A percentile compares a stretch with the other conserved stretches of the same genome.
Evolutionary conservation across 2,888 invertebrate species (phyloP).

Genomic region (Drosophila anomalipes): DNA sequence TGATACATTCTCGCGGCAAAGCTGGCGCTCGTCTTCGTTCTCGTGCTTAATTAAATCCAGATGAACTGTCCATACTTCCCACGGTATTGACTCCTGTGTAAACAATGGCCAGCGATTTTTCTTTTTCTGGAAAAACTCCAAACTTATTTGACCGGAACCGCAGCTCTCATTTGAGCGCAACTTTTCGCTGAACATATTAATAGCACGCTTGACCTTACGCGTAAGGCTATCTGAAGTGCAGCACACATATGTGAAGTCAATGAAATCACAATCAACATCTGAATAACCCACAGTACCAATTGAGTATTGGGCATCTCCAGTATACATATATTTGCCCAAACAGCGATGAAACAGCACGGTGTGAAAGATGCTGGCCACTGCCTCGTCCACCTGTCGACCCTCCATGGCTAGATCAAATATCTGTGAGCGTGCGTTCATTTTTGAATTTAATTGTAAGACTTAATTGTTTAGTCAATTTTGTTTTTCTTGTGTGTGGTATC

Average conservation of each 20-base stretch:
- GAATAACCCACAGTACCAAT: constrained; percentile 98
- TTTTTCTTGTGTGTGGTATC: background rate
- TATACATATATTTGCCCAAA: constrained; percentile 97
- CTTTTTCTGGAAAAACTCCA: constrained; percentile 98
- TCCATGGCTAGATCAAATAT: constrained; percentile 94
- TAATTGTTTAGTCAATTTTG: background rate
- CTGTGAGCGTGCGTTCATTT: constrained; percentile 93
- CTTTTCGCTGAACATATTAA: constrained; percentile 92
- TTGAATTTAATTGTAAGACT: background rate
- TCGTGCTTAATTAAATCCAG: constrained; percentile 94
- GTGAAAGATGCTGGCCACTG: constrained; percentile 95
- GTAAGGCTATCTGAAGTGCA: constrained; percentile 93
- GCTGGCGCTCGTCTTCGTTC: constrained; percentile 94
- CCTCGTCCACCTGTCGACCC: constrained; percentile 96
- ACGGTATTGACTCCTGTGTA: constrained; percentile 96
- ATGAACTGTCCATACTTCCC: constrained; percentile 99
- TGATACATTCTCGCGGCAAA: constrained; percentile 94
- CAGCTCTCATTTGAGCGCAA: constrained; percentile 90
- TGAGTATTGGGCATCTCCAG: constrained; percentile 96
- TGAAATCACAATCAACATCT: constrained; percentile 98
- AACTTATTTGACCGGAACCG: constrained; percentile 93
- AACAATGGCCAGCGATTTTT: constrained; percentile 94
- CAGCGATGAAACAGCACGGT: constrained; percentile 96
- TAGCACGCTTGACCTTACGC: constrained; percentile 90
- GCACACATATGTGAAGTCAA: constrained; percentile 98